Evolutionary conservation across 2,888 invertebrate genomes (phyloP).

Genomic region (Stegana nigrithorax): DNA sequence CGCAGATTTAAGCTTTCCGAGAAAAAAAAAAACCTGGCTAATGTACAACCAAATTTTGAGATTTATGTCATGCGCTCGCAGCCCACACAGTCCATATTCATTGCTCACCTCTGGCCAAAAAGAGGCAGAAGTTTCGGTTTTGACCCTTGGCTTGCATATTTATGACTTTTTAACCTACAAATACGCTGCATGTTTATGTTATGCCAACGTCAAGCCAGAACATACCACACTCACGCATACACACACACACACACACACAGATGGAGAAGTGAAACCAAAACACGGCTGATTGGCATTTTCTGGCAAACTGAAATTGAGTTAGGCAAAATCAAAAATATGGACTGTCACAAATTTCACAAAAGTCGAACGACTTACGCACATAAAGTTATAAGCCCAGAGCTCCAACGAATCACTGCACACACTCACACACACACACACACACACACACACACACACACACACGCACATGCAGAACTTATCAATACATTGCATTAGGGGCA

Average conservation of each 20-base stretch:
- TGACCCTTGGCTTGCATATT: conserved; percentile 5
- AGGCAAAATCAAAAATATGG: neutral
- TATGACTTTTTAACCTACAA: neutral
- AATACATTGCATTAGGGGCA: neutral
- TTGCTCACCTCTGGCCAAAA: too few species aligned
- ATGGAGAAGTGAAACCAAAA: too few species aligned
- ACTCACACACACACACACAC: neutral
- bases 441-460: neutral
- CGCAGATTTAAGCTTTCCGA: too few species aligned
- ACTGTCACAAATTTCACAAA: neutral
- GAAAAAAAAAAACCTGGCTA: too few species aligned
- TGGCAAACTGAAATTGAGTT: neutral
- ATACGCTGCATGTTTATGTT: neutral
- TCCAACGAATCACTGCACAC: too few species aligned
- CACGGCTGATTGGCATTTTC: too few species aligned
- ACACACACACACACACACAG: too few species aligned
- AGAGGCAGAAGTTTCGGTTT: neutral
- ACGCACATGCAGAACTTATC: neutral
- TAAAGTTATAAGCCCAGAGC: too few species aligned
- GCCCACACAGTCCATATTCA: too few species aligned
- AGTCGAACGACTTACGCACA: neutral
- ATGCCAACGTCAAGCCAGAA: neutral
- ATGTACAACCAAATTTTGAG: too few species aligned
- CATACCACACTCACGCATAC: too few species aligned
- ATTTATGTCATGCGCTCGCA: too few species aligned